These are phyloP conservation scores for Pogonocichla stellata DNA, from an alignment of 2,113 vertebrate genomes.

Conservation along the genomic window DNA sequence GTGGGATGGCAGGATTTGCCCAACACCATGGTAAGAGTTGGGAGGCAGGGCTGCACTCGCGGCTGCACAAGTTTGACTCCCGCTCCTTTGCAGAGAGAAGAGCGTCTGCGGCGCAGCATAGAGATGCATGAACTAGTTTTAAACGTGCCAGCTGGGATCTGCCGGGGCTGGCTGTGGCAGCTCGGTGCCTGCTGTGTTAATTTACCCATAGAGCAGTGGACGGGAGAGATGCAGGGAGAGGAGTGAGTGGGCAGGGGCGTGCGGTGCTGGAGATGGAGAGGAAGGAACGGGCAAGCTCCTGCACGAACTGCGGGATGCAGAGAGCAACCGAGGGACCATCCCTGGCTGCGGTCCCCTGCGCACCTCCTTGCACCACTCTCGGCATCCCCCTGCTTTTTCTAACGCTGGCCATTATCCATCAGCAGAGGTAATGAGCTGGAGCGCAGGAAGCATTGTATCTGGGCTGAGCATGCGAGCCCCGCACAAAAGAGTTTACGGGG, in stretches of 20 bases:
- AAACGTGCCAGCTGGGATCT: neutral
- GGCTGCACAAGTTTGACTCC: neutral
- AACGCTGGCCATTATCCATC: neutral
- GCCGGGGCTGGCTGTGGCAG: neutral
- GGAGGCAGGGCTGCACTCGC: neutral
- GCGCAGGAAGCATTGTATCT: neutral
- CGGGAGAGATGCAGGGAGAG: neutral
- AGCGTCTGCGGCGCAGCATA: neutral
- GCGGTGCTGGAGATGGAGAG: neutral
- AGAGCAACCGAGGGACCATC: neutral
- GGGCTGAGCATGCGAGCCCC: neutral
- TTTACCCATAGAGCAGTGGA: neutral
- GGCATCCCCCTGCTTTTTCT: neutral
- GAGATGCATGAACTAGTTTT: neutral
- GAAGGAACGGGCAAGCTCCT: neutral
- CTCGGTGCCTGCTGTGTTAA: neutral
- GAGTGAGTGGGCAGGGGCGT: neutral
- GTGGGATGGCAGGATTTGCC: slow-evolving; percentile 46
- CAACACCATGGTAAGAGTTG: slow-evolving; percentile 46
- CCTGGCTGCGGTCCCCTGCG: neutral
- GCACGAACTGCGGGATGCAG: neutral
- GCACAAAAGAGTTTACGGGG: neutral
- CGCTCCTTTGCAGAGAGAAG: neutral
- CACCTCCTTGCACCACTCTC: neutral
- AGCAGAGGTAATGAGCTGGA: slow-evolving; percentile 15